These are phyloP conservation scores for Caranx melampygus DNA, from an alignment of 2,113 vertebrate genomes.

Conservation along the genomic window DNA sequence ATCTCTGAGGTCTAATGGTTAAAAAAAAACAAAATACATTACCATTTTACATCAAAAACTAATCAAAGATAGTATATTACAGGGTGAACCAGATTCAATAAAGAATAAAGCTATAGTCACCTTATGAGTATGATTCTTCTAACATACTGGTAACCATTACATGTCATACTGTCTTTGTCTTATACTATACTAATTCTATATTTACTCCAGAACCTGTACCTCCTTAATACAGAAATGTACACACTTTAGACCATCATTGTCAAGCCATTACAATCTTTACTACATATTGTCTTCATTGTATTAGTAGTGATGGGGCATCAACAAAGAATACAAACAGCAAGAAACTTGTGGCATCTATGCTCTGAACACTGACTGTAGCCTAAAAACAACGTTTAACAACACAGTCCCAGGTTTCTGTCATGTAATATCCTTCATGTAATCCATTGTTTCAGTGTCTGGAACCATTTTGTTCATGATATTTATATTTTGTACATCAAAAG, in stretches of 20 bases:
- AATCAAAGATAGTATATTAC: conserved; percentile 26
- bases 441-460: conserved; percentile 16
- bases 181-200: conserved; percentile 21
- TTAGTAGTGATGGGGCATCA: conserved; percentile 13
- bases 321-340: conserved; percentile 13
- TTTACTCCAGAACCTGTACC: conserved; percentile 11
- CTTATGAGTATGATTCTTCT: conserved; percentile 17
- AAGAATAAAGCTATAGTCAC: not conserved
- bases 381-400: conserved; percentile 23
- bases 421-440: conserved; percentile 43
- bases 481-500: conserved; percentile 19
- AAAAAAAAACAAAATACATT: not conserved
- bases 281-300: conserved; percentile 16
- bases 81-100: conserved; percentile 5
- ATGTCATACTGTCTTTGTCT: conserved; percentile 22
- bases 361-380: conserved; percentile 65
- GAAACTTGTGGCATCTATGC: conserved; percentile 4
- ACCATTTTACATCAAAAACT: conserved; percentile 4
- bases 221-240: conserved; percentile 63
- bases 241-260: conserved; percentile 20
- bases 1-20: conserved; percentile 33
- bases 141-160: not conserved
- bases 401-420: conserved; percentile 3
- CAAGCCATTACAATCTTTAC: conserved; percentile 24
- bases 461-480: conserved; percentile 56